Evolutionary conservation across 2,888 invertebrate species (phyloP).

Genomic region (Caenorhabditis sp.): DNA sequence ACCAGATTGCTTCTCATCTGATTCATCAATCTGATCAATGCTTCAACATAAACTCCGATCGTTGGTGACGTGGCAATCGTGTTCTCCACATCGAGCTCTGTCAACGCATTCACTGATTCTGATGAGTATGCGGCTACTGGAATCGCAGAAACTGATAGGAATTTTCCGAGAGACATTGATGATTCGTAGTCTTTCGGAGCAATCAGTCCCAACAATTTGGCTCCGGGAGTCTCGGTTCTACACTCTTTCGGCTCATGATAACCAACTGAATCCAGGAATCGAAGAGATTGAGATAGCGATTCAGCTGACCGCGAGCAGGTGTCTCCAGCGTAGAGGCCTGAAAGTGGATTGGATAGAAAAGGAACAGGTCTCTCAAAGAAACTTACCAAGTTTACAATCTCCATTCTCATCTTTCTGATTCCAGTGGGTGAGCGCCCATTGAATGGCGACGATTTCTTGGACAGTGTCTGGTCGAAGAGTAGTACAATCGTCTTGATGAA

Average conservation of each 20-base stretch:
- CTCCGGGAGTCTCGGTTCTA: constrained; percentile 68
- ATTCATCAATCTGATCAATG: constrained; percentile 72
- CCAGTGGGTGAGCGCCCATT: constrained; percentile 83
- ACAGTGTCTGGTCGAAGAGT: constrained; percentile 79
- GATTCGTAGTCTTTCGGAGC: constrained; percentile 79
- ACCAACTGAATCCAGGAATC: constrained; percentile 81
- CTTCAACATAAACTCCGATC: constrained; percentile 77
- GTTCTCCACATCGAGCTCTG: constrained; percentile 72
- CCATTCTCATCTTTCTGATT: constrained; percentile 79
- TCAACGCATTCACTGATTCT: constrained; percentile 73
- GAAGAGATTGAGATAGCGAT: constrained; percentile 80
- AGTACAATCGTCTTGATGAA: constrained; percentile 81
- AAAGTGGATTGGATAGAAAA: constrained; percentile 19
- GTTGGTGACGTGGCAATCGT: constrained; percentile 78
- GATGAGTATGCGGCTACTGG: constrained; percentile 80
- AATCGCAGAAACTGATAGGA: constrained; percentile 76
- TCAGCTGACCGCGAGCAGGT: constrained; percentile 81
- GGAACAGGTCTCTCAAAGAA: not conserved
- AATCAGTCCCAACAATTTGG: constrained; percentile 76
- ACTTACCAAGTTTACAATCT: constrained; percentile 75
- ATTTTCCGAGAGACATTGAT: constrained; percentile 75
- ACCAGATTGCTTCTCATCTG: constrained; percentile 77
- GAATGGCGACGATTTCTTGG: constrained; percentile 83
- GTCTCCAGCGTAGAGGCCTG: constrained; percentile 82
- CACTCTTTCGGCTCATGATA: constrained; percentile 82